Evolutionary conservation across 2,113 vertebrate genomes (phyloP), one percentile per base, ranked within the genome.

Genomic region (Odocoileus virginianus): DNA sequence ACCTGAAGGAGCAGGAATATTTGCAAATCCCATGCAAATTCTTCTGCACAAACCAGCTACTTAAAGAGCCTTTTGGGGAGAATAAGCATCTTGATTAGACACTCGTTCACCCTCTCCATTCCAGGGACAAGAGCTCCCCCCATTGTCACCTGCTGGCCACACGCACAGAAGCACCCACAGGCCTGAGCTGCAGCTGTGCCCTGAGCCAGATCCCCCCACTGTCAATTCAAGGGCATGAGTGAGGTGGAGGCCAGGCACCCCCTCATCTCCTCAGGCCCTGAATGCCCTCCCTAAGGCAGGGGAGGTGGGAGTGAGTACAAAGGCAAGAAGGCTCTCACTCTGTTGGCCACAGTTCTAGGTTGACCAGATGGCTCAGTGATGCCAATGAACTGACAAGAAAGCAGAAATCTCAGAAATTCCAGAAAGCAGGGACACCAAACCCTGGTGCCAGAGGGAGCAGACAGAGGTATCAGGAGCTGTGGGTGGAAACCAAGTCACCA

Each of bases 61-160:
- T 97, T 52, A 43, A 60, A 55, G 79, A 89, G 92, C 45, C 43
- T 0, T 33, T 67, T 11, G 52, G 52, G 61, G 11, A 57, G 55
- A 83, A 50, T 40, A 14, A 55, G 60, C 50, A 5, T n/a, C 43
- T 67, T 60, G 50, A 27, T 43, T 45, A 97, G 58, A 28, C 1
- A 5, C 11, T 12, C 1, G 2, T 9, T 50, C 27, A 5, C 64
- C 9, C 28, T 30, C 67, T 92, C 74, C 93, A 74, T 96, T 86
- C 93, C 86, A 97, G 78, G 82, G 67, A 86, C 94, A 61, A 96
- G 95, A 95, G 93, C 91, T 40, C 91, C 97, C 97, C 93, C 91
- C 88, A 33, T 88, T 79, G 97, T 95, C 95, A n/a, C 74, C 40
- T 6, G 64, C 47, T 7, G 60, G 88, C 47, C 96, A 71, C 5